Conservation (phyloP, 1,140 invertebrate genomes). For the Battus philenor region DNA sequence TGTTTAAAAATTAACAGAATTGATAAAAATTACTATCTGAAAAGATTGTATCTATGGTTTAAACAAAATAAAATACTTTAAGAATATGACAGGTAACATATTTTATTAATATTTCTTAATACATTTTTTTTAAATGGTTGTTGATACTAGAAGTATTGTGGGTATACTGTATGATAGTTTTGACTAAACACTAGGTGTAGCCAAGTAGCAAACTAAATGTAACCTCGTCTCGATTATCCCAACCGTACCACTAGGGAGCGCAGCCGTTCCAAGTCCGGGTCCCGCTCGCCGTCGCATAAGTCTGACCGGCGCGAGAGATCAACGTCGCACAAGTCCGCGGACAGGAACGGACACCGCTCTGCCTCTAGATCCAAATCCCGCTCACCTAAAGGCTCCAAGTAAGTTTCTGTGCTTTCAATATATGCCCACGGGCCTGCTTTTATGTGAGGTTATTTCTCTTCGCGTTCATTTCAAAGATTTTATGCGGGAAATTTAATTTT, state of each 20-base stretch:
- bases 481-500: too few species aligned
- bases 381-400: slow-evolving; percentile 57
- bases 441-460: slow-evolving; percentile 27
- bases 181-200: not conserved
- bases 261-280: slow-evolving; percentile 60
- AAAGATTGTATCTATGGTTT: too few species aligned
- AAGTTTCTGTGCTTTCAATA: slow-evolving; percentile 68
- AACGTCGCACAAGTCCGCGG: slow-evolving; percentile 35
- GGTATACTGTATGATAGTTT: slow-evolving; percentile 4
- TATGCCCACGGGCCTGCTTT: slow-evolving; percentile 42
- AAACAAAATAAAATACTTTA: too few species aligned
- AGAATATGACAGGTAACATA: too few species aligned
- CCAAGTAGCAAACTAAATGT: slow-evolving; percentile 35
- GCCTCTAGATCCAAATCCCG: slow-evolving; percentile 68
- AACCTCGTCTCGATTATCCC: slow-evolving; percentile 35
- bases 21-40: too few species aligned
- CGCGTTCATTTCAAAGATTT: too few species aligned
- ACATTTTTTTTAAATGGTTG: too few species aligned
- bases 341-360: slow-evolving; percentile 68
- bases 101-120: too few species aligned
- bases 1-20: too few species aligned
- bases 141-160: not conserved
- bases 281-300: slow-evolving; percentile 40
- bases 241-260: slow-evolving; percentile 46
- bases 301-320: slow-evolving; percentile 40